These are phyloP conservation scores for Dynastes maya DNA, from an alignment of 2,888 invertebrate genomes.

Conservation along the genomic window DNA sequence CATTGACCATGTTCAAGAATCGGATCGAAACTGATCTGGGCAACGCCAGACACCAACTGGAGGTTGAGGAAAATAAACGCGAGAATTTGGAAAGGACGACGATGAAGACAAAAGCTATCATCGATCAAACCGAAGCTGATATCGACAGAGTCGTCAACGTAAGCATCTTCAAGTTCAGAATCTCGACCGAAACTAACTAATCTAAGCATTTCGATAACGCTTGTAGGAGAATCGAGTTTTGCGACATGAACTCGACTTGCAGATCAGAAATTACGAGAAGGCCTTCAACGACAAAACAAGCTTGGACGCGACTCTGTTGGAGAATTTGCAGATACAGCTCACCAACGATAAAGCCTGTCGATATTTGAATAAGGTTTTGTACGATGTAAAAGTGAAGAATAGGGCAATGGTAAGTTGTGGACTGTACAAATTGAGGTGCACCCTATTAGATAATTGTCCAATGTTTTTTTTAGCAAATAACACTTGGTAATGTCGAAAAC, in stretches of 20 bases:
- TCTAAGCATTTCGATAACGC: no score
- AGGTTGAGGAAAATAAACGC: constrained; percentile 73
- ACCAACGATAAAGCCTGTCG: constrained; percentile 79
- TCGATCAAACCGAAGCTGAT: constrained; percentile 78
- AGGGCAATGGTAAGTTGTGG: constrained; percentile 66
- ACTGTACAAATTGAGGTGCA: no score
- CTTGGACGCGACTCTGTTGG: constrained; percentile 78
- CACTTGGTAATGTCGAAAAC: constrained; percentile 74
- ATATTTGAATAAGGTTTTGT: constrained; percentile 71
- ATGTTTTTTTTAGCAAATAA: constrained; percentile 69
- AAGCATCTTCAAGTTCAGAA: background rate
- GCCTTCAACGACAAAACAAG: constrained; percentile 72
- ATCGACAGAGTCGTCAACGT: constrained; percentile 69
- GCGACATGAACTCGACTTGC: background rate
- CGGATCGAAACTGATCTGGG: constrained; percentile 75
- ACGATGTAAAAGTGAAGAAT: constrained; percentile 70
- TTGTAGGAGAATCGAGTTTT: constrained; percentile 40
- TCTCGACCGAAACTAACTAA: background rate
- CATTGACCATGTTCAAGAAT: constrained; percentile 75
- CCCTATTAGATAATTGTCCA: background rate
- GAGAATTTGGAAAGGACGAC: constrained; percentile 73
- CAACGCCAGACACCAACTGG: constrained; percentile 69
- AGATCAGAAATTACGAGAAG: constrained; percentile 71
- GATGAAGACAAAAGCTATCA: constrained; percentile 73
- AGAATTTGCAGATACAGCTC: constrained; percentile 78